Base-by-base conservation (phyloP, 2,888 invertebrate genomes). In the Bellardia pandia region DNA sequence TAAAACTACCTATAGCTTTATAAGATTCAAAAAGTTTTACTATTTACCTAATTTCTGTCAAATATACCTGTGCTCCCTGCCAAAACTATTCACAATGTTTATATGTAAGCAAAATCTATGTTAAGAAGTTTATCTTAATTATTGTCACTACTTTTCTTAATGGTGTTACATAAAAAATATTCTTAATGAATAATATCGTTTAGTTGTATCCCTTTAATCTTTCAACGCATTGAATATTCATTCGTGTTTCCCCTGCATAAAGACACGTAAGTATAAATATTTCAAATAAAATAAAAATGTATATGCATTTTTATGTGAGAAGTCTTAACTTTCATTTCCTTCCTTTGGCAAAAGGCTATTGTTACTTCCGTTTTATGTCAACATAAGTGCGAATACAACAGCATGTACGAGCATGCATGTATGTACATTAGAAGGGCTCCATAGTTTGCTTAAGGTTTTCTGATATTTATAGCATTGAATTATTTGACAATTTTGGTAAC, bases 361-460 rank as follows among this genome's bases (percentile, higher is more conserved):
- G 81, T 23, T 45, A 75, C 48, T 84, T 87, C 86, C 86, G 86
- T 74, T 87, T 76, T 48, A 62, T 87, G 86, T 87, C 84, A 84
- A 76, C 86, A 87, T 78, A 87, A 87, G 74, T 81, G 87, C 42
- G 74, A 81, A 72, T 72, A 23, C n/a, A 69, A 37, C 37, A 37
- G 37, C 56, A 60, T 69, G 7, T 45, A 69, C 30, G 11, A 16
- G n/a, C 5, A 13, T 37, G 16, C 56, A 51, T 40, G 8, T 48
- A 23, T 3, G 8, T 48, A 37, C 1, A 33, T 33, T 8, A 16
- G 56, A 3, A 9, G 16, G 56, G 62, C 40, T 62, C 37, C 37
- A 37, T 1, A 8, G 9, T 53, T 53, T 45, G 5, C 23, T 37
- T 6, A 37, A 5, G 37, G 37, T 37, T 37, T 37, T 37, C 5